Evolutionary conservation across 1,140 invertebrate species (phyloP), one percentile per base, ranked within the genome.

Genomic region (Hycleus phaleratus): DNA sequence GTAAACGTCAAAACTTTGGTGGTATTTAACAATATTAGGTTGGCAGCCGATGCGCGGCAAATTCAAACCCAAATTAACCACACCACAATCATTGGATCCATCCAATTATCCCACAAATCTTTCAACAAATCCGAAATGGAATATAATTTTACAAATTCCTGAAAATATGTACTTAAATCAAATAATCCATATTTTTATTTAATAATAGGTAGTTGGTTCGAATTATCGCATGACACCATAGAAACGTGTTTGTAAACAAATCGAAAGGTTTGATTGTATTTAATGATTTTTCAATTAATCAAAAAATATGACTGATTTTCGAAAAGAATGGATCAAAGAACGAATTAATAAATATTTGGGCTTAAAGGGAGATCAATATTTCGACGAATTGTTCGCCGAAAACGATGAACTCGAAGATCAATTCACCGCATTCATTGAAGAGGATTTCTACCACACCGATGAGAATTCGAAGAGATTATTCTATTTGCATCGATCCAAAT

Each of bases 271-370:
- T 46, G 42, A 18, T 18, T 18, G 18, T 18, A 18, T 18, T 18
- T 18, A 18, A 18, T 18, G 18, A 18, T 18, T 18, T 52, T 42
- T 43, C 38, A 18, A 32, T 55, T 32, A 47, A 38, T 26, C 26
- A 55, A 53, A 46, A 55, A 55, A 46, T 44, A 18, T 32, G 40
- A 60, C 60, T 25, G 74, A 77, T 64, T 71, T 61, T 62, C 70
- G 78, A 43, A 40, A 73, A 49, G 70, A 73, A 54, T 79, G 78
- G 78, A 52, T 79, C 4, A 74, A 73, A 66, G 66, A 73, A 7
- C 71, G 66, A 55, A 59, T 77, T 6, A 63, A 68, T 25, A 62
- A 56, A 48, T 73, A 66, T 60, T 65, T 76, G n/a, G 74, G 75
- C 39, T 67, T 74, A 46, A 56, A 65, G 69, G 67, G 65, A 46